A percentile compares a stretch with the other conserved stretches of the same genome.
phyloP scores from a whole-genome alignment of 2,797 vertebrate genomes.

The Neoniphon sammara region DNA sequence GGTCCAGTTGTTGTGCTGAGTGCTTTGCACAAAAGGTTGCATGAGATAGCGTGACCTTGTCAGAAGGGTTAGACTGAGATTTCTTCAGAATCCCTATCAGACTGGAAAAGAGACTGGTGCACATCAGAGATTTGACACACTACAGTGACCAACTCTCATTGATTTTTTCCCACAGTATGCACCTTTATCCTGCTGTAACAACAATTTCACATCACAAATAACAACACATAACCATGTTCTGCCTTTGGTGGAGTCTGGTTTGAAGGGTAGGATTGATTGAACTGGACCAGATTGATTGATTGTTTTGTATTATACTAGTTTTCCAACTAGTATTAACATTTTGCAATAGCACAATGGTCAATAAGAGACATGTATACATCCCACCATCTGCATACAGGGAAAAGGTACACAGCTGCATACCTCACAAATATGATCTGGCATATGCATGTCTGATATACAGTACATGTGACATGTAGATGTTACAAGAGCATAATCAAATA shows the following conservation, averaged over 20 bases:
- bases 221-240: neutral
- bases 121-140: slow-evolving; percentile 23
- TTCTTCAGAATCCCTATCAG: slow-evolving; percentile 52
- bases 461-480: slow-evolving; percentile 21
- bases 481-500: slow-evolving; percentile 41
- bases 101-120: slow-evolving; percentile 17
- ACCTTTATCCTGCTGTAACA: slow-evolving; percentile 26
- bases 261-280: neutral
- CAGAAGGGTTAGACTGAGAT: slow-evolving; percentile 38
- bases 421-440: slow-evolving; percentile 1
- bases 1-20: slow-evolving; percentile 74
- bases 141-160: slow-evolving; percentile 9
- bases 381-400: neutral
- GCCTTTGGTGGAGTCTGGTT: neutral
- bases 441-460: slow-evolving; percentile 1
- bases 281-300: no score
- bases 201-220: slow-evolving; percentile 21
- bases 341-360: neutral
- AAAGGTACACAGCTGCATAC: neutral
- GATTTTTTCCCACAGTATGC: slow-evolving; percentile 42
- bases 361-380: neutral
- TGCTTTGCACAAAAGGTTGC: slow-evolving; percentile 68
- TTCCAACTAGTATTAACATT: neutral
- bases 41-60: slow-evolving; percentile 72
- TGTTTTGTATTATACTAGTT: neutral